Base-by-base conservation (phyloP, 2,888 invertebrate genomes). In the Pristionchus maxplancki region DNA sequence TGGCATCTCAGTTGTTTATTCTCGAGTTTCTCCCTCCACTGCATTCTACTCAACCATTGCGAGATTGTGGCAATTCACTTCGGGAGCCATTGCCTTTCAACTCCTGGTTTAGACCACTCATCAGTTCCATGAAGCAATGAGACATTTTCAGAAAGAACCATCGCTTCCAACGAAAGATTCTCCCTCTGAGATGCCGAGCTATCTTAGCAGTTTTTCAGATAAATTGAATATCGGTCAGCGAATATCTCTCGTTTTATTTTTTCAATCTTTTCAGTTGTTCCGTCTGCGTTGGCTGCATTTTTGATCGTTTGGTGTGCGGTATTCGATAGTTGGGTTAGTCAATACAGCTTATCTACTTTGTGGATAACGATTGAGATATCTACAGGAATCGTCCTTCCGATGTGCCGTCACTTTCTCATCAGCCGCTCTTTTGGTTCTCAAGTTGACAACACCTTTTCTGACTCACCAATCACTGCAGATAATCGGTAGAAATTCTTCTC, bases 11-110 rank as follows among this genome's bases (percentile, higher is more conserved):
- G 17, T 84, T 9, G n/a, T 84, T 28, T 84, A 58, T 9, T 84
- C 40, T 0, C 8, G 28, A 11, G n/a, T 53, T 13, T 28, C 50
- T 53, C 28, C 62, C 28, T 15, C 84, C 3, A 24, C 24, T 20
- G 53, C 84, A 9, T 84, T 84, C 62, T 84, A 53, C 58, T 84
- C 58, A 3, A 84, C 84, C 0, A n/a, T 58, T 2, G 62, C 58
- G 34, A 53, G 84, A 37, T 13, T 84, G 15, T 84, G 84, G 84
- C 84, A 84, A 11, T 84, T 84, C 58, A 34, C 62, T 6, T 34
- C 58, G 9, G 84, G 84, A n/a, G 53, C 84, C 8, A 62, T 84
- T 40, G 84, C 84, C 9, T 84, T 58, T 58, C 58, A 62, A 28
- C 84, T 62, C 24, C 58, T 53, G 58, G 34, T 62, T 44, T 9